Base-by-base conservation (phyloP, 37 sponge, comb jelly and placozoan species). In the Hormiphora californensis region DNA sequence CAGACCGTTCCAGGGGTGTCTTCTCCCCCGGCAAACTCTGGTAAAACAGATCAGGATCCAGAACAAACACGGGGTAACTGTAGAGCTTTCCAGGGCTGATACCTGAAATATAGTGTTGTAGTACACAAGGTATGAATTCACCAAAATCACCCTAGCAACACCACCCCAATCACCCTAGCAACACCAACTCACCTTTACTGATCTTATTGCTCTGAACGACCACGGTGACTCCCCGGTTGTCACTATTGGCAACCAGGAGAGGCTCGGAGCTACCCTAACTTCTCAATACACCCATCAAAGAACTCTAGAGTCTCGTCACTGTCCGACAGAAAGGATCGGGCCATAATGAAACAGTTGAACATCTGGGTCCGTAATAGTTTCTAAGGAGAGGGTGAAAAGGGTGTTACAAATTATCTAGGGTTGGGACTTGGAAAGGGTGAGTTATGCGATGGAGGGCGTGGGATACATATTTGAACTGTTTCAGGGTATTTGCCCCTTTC, bases 341-440 rank as follows among this genome's bases (percentile, higher is more conserved):
- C 43, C n/a, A 73, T 73, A 23, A 73, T 73, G 25, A 73, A 73
- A 40, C 81, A 73, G 44, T 73, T 73, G 81, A 73, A 73, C 81
- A 73, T 39, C 25, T 73, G 81, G 2, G 81, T 73, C 17, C 46
- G 3, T 46, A 73, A 36, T 46, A 73, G 35, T 40, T 73, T 73
- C 81, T 73, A 46, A 27, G 59, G 59, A 49, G 53, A 49, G 53
- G 15, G 9, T 49, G 53, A 15, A 15, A 49, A 17, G 53, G 15
- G 53, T 49, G 53, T 49, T 17, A 49, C 12, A 46, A 12, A 46
- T 15, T 15, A 46, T 46, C 11, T 8, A 46, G 51, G 51, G 8
- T 46, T 46, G 51, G 12, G 11, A 46, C 51, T 46, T 46, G 51
- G 12, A 46, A 46, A 12, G 51, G 51, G 51, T 12, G 12, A 46